Base-by-base conservation (phyloP, 30 jellyfish, hydroid and myxozoan species). In the Turritopsis rubra region DNA sequence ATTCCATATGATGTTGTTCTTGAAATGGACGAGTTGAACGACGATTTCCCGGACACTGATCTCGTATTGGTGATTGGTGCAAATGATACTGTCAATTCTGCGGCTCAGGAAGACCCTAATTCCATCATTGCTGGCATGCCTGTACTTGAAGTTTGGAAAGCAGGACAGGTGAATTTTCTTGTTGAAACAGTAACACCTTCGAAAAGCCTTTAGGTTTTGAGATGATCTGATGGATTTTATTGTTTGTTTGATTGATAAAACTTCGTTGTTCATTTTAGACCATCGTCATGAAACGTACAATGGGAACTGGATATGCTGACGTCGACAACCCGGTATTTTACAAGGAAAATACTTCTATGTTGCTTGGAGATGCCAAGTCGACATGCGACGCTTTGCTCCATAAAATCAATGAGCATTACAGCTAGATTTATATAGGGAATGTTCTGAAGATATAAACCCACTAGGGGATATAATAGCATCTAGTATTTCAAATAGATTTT, bases 101-200 rank as follows among this genome's bases (percentile, higher is more conserved):
- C 98, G 71, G 98, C 98, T 52, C 98, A 92, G 53, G 98, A 92
- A 80, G 98, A 92, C 52, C 98, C 98, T 16, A 92, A 92, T 75
- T 92, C 98, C 29, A 87, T 88, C 72, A 92, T 92, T 73, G 98
- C 98, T 66, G 98, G 98, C 5, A 92, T 92, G 98, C 98, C 98
- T 20, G 98, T 92, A 4, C 87, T 92, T 1, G 98, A 92, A 88
- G 98, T 92, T 74, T 92, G 98, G 98, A 92, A 92, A 52, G 94
- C 98, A 21, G 82, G 81, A 54, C 98, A 92, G 91, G 98, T 92
- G 54, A 66, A 81, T 80, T n/a, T n/a, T n/a, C 21, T 60, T 17
- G 18, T 60, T n/a, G n/a, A n/a, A 72, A 72, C 24, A 22, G 13
- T 21, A 16, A 27, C 26, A 72, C 60, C 60, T 41, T 41, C 60